Percentiles rank a stretch among this genome's conserved stretches.
These are phyloP conservation scores for Argopecten irradians DNA, from an alignment of 1,140 invertebrate genomes.

Conservation along the genomic window DNA sequence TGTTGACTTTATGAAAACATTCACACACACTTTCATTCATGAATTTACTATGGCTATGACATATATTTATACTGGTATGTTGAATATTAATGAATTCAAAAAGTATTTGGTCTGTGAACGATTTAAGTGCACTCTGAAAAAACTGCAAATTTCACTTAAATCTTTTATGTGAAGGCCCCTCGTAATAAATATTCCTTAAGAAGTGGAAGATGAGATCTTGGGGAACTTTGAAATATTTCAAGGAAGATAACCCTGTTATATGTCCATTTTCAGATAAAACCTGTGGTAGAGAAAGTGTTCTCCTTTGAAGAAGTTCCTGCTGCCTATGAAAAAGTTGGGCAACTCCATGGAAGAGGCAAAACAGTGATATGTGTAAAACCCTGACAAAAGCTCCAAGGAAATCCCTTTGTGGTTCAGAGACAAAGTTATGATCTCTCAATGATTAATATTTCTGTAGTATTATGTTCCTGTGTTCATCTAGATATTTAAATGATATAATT, in stretches of 20 bases:
- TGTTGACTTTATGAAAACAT: no score
- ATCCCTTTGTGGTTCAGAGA: neutral
- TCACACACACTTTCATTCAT: no score
- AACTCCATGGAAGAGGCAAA: conserved; percentile 88
- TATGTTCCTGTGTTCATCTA: neutral
- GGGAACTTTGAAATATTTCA: no score
- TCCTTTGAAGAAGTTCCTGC: conserved; percentile 83
- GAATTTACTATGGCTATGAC: no score
- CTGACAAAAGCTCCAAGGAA: neutral
- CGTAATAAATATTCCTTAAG: no score
- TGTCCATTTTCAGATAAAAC: conserved; percentile 78
- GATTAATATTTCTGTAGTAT: neutral
- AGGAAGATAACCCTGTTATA: neutral
- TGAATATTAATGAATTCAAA: no score
- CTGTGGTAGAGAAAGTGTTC: conserved; percentile 85
- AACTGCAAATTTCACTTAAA: no score
- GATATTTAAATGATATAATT: neutral
- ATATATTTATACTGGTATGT: no score
- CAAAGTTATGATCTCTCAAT: neutral
- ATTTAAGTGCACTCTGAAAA: no score
- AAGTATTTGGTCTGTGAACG: no score
- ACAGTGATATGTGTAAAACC: conserved; percentile 80
- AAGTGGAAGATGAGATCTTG: no score
- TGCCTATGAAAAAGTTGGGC: conserved; percentile 83
- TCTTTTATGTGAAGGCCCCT: no score